phyloP scores from a whole-genome alignment of 2,797 vertebrate genomes.

The Novumbra hubbsi region DNA sequence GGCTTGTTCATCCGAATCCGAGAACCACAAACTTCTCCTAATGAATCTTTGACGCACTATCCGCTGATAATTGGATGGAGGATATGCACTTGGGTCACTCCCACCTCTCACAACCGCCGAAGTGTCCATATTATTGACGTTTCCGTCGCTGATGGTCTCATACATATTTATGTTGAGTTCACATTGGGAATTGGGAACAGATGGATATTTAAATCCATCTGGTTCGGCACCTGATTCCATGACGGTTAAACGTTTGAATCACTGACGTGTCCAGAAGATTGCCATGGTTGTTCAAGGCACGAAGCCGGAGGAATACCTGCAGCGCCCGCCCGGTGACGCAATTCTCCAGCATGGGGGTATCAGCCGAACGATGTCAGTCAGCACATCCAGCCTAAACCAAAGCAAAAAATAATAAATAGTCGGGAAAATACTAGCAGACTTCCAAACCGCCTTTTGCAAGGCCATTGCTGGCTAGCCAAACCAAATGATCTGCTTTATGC shows the following conservation, averaged over 20 bases:
- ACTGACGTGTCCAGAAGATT: conserved; percentile 63
- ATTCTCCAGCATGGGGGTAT: conserved; percentile 64
- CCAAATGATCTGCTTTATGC: not conserved
- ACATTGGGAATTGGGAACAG: conserved; percentile 56
- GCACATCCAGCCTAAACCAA: conserved; percentile 48
- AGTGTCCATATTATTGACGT: conserved; percentile 64
- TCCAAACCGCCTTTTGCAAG: not conserved
- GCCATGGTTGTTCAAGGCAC: conserved; percentile 69
- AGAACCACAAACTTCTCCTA: conserved; percentile 89
- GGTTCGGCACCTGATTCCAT: conserved; percentile 76
- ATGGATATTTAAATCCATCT: conserved; percentile 54
- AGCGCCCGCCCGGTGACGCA: conserved; percentile 77
- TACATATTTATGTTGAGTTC: conserved; percentile 60
- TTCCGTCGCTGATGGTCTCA: conserved; percentile 59
- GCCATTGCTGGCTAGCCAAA: not conserved
- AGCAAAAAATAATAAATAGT: conserved; percentile 39
- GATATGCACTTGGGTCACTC: conserved; percentile 71
- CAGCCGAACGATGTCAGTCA: conserved; percentile 46
- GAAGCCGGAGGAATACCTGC: conserved; percentile 70
- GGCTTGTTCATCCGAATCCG: conserved; percentile 85
- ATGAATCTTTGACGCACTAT: conserved; percentile 85
- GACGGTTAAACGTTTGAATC: conserved; percentile 45
- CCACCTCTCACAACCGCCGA: conserved; percentile 64
- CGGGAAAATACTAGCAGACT: not conserved
- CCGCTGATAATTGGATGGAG: conserved; percentile 71